Percentiles rank a stretch among this genome's conserved stretches.
These are phyloP conservation scores for Drosophila multiciliata DNA, from an alignment of 2,888 invertebrate genomes.

Conservation along the genomic window DNA sequence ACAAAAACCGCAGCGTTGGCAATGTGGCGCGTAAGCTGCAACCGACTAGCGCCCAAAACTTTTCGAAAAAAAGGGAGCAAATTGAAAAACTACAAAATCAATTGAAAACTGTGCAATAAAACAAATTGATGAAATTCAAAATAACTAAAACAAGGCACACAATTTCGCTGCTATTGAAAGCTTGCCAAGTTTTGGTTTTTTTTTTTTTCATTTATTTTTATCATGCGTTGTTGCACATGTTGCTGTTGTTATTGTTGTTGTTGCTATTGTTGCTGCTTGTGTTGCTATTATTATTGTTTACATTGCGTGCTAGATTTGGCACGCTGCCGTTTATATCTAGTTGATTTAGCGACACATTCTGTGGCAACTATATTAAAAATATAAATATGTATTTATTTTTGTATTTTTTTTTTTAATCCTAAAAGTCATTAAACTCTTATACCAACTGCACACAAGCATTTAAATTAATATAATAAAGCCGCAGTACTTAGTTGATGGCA, in stretches of 20 bases:
- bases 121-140: conserved; percentile 52
- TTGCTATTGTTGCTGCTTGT: conserved; percentile 2
- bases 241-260: not conserved
- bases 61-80: conserved; percentile 18
- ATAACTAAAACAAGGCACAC: conserved; percentile 38
- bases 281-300: conserved; percentile 58
- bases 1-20: conserved; percentile 56
- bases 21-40: conserved; percentile 29
- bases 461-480: conserved; percentile 23
- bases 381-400: conserved; percentile 30
- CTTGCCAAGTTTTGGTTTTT: conserved; percentile 56
- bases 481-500: not conserved
- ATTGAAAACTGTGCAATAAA: conserved; percentile 50
- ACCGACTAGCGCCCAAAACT: conserved; percentile 17
- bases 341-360: conserved; percentile 67
- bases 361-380: conserved; percentile 58
- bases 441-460: not conserved
- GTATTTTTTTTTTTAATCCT: conserved; percentile 11
- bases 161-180: conserved; percentile 57
- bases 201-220: conserved; percentile 36
- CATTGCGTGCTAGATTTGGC: conserved; percentile 69
- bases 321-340: conserved; percentile 50
- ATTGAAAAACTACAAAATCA: conserved; percentile 32
- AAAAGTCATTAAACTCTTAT: conserved; percentile 67
- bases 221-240: conserved; percentile 23